Conservation (phyloP, 2,888 invertebrate genomes). For the Ellobium chinense region DNA sequence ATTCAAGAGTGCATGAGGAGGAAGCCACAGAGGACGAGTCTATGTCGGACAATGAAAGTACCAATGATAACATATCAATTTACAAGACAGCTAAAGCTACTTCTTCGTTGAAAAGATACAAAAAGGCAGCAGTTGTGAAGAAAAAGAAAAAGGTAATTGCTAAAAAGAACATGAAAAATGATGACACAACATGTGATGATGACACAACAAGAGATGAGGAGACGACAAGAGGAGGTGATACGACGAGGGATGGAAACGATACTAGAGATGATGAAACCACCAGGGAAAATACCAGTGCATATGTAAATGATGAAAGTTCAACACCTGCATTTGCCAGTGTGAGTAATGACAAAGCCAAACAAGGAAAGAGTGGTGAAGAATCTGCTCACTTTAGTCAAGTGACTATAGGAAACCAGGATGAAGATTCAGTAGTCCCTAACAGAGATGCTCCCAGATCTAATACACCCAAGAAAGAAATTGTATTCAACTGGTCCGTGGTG, state of each 20-base stretch:
- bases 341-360: neutral
- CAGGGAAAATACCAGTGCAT: neutral
- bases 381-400: neutral
- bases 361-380: too few relatives aligned
- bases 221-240: neutral
- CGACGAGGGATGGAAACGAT: neutral
- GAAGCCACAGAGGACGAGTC: neutral
- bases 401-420: too few relatives aligned
- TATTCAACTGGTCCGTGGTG: too few relatives aligned
- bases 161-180: neutral
- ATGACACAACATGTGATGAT: neutral
- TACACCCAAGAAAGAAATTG: too few relatives aligned
- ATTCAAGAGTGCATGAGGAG: constrained; percentile 10
- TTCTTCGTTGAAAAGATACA: neutral
- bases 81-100: constrained; percentile 9
- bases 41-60: neutral
- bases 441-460: too few relatives aligned
- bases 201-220: neutral
- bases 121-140: neutral
- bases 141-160: neutral
- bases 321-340: too few relatives aligned
- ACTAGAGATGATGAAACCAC: constrained; percentile 7
- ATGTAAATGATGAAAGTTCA: neutral
- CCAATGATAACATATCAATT: neutral
- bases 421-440: too few relatives aligned